Conservation (phyloP, 2,113 vertebrate genomes). For the Laticauda laticaudata region DNA sequence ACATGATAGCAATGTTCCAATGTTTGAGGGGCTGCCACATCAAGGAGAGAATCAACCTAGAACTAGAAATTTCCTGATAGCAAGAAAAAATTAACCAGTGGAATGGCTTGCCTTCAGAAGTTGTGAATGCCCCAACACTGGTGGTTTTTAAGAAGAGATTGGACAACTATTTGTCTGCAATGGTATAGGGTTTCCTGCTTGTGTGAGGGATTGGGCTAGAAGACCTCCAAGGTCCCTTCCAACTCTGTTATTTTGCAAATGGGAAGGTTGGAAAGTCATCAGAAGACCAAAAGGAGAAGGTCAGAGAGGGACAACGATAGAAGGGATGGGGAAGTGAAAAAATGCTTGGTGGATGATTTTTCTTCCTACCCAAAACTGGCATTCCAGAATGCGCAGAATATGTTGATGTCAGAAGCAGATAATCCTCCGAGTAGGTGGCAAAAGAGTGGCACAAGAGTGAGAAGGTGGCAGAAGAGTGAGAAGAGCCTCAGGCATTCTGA, state of each 20-base stretch:
- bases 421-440: background rate
- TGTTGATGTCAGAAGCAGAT: background rate
- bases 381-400: background rate
- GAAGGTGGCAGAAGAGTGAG: background rate
- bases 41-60: no score
- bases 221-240: background rate
- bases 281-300: background rate
- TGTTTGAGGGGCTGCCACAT: no score
- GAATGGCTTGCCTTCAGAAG: no score
- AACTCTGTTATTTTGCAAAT: background rate
- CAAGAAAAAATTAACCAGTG: no score
- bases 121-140: no score
- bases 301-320: background rate
- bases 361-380: background rate
- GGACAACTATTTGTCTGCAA: no score
- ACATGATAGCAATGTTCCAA: no score
- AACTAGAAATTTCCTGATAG: no score
- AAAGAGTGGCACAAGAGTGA: no score
- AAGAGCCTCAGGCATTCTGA: background rate
- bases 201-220: background rate
- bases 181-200: background rate
- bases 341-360: background rate
- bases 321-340: background rate
- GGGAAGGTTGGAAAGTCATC: background rate
- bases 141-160: no score